These are phyloP conservation scores for Lochmaea capreae DNA, from an alignment of 2,888 invertebrate species.

Conservation along the genomic window DNA sequence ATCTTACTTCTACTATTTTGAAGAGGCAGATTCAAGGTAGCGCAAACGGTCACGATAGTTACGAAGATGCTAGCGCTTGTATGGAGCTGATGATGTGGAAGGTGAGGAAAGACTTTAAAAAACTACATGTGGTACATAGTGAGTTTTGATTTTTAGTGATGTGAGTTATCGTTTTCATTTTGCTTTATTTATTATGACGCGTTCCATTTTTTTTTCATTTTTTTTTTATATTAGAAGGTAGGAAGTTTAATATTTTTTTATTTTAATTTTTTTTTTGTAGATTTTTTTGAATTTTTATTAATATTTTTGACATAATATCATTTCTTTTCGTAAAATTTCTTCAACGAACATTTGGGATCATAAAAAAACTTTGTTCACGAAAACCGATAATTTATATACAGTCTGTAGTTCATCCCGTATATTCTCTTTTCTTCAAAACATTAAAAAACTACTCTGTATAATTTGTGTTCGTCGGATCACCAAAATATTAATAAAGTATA, in stretches of 20 bases:
- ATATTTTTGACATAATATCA: too few relatives aligned
- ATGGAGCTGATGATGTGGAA: slow-evolving; percentile 89
- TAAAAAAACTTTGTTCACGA: too few relatives aligned
- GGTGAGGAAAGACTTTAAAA: slow-evolving; percentile 70
- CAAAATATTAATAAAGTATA: too few relatives aligned
- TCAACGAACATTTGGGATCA: too few relatives aligned
- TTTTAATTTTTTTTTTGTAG: too few relatives aligned
- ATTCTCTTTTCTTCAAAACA: too few relatives aligned
- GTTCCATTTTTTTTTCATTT: neutral
- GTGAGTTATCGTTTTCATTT: neutral
- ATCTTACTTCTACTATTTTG: slow-evolving; percentile 78
- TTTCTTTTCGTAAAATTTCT: too few relatives aligned
- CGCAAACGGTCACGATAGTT: slow-evolving; percentile 87
- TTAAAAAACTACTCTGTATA: too few relatives aligned
- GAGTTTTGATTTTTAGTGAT: neutral
- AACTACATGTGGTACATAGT: slow-evolving; percentile 11
- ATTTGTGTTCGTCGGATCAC: too few relatives aligned
- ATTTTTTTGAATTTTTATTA: too few relatives aligned
- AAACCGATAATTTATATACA: too few relatives aligned
- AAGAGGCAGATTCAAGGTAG: slow-evolving; percentile 84
- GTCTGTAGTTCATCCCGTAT: too few relatives aligned
- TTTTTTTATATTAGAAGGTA: neutral
- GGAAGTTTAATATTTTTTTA: neutral
- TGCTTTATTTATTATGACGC: neutral
- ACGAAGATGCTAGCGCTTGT: slow-evolving; percentile 92